Evolutionary conservation across 1,140 invertebrate species (phyloP).

Genomic region (Meloidogyne exigua): DNA sequence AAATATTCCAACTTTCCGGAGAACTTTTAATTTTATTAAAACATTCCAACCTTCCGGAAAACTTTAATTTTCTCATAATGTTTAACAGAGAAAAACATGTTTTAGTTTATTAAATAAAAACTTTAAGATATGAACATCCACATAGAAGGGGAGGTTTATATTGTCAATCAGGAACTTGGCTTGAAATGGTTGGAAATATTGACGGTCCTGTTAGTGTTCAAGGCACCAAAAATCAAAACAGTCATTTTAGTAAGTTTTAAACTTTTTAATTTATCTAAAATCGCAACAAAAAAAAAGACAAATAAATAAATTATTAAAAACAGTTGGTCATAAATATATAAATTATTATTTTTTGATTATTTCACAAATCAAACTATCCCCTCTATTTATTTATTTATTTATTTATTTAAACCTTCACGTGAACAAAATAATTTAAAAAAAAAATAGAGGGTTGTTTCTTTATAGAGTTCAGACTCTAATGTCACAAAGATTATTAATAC

Average conservation of each 20-base stretch:
- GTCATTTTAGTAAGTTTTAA: constrained; percentile 40
- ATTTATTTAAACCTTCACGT: neutral
- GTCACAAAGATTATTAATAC: too few relatives aligned
- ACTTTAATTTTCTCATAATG: neutral
- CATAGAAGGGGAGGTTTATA: constrained; percentile 45
- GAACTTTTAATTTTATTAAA: neutral
- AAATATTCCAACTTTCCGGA: too few relatives aligned
- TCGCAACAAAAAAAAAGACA: neutral
- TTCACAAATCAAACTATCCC: neutral
- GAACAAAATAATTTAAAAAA: neutral
- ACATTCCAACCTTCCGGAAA: too few relatives aligned
- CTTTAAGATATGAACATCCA: constrained; percentile 32
- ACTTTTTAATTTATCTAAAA: neutral
- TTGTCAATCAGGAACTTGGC: constrained; percentile 48
- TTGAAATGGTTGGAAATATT: constrained; percentile 36
- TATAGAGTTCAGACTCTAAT: too few relatives aligned
- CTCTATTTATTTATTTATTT: too few relatives aligned
- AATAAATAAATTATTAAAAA: neutral
- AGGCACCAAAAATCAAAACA: constrained; percentile 38
- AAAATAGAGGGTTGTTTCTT: neutral
- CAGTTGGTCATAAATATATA: neutral
- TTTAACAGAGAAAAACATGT: neutral
- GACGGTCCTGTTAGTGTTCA: constrained; percentile 30
- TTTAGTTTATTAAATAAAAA: constrained; percentile 6
- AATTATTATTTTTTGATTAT: neutral